phyloP scores from a whole-genome alignment of 2,888 invertebrate species.

The Cristatella mucedo region DNA sequence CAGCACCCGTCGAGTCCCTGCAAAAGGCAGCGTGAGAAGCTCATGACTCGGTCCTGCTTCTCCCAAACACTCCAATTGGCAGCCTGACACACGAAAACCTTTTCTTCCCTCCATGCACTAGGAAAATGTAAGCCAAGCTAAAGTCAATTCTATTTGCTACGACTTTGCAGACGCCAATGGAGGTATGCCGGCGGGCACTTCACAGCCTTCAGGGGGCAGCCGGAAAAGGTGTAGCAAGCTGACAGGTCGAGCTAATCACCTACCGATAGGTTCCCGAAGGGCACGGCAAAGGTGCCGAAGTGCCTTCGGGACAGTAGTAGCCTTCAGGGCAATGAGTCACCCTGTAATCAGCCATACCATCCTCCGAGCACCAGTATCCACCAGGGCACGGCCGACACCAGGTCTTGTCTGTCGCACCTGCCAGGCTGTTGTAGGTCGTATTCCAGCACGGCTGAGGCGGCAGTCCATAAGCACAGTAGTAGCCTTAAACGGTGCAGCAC shows the following conservation, averaged over 20 bases:
- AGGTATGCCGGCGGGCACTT: too few relatives aligned
- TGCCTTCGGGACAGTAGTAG: constrained; percentile 27
- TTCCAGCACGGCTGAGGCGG: constrained; percentile 16
- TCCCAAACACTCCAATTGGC: too few relatives aligned
- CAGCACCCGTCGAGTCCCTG: constrained; percentile 18
- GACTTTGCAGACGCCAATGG: too few relatives aligned
- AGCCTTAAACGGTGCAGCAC: constrained; percentile 17
- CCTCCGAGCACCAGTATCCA: constrained; percentile 26
- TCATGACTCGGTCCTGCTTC: too few relatives aligned
- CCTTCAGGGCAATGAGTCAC: constrained; percentile 28
- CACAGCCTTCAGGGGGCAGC: too few relatives aligned
- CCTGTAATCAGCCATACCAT: constrained; percentile 21
- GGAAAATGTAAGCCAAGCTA: too few relatives aligned
- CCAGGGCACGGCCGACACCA: constrained; percentile 27
- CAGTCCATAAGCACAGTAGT: constrained; percentile 22
- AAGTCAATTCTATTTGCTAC: too few relatives aligned
- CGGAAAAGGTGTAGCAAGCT: too few relatives aligned
- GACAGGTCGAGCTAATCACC: background rate
- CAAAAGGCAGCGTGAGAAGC: too few relatives aligned
- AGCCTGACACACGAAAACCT: too few relatives aligned
- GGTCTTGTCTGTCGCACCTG: constrained; percentile 18
- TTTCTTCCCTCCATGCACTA: too few relatives aligned
- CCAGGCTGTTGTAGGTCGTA: constrained; percentile 22
- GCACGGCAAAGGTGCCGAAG: constrained; percentile 21
- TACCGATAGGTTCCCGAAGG: constrained; percentile 33